phyloP scores from a whole-genome alignment of 2,888 invertebrate genomes.

The Iphiclides podalirius region DNA sequence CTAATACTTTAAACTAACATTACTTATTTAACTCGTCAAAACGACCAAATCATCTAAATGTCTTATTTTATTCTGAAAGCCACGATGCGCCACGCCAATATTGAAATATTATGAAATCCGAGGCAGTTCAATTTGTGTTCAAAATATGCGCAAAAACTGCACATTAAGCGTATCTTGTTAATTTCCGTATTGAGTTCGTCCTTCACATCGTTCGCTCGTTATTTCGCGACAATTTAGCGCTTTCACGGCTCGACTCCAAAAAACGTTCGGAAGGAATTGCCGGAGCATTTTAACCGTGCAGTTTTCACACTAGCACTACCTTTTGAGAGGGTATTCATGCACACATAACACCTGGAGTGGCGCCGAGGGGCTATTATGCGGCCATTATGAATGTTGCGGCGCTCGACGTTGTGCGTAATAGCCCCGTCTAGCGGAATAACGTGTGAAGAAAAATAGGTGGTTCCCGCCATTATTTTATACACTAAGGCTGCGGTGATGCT shows the following conservation, averaged over 20 bases:
- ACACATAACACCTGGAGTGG: constrained; percentile 41
- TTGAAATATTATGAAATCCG: too few species aligned
- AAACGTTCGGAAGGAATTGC: constrained; percentile 13
- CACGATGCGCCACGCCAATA: too few species aligned
- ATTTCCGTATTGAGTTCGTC: constrained; percentile 6
- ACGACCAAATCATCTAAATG: too few species aligned
- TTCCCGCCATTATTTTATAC: constrained; percentile 15
- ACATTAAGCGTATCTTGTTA: constrained; percentile 6
- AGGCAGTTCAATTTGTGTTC: too few species aligned
- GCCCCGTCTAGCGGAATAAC: constrained; percentile 42
- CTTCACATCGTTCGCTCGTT: constrained; percentile 15
- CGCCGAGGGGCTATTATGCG: constrained; percentile 43
- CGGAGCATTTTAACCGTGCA: constrained; percentile 23
- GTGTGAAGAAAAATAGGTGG: constrained; percentile 41
- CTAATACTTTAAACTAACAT: too few species aligned
- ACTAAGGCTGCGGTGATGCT: constrained; percentile 1
- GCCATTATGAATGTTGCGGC: constrained; percentile 35
- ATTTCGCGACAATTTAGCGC: constrained; percentile 11
- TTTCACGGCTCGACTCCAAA: constrained; percentile 12
- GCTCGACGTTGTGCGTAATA: constrained; percentile 35
- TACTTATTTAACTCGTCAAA: too few species aligned
- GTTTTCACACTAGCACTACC: constrained; percentile 34
- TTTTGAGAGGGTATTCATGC: constrained; percentile 40
- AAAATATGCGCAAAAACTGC: too few species aligned
- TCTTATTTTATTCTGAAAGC: too few species aligned